These are phyloP conservation scores for Eleginops maclovinus DNA, from an alignment of 2,113 vertebrate genomes.

Conservation along the genomic window DNA sequence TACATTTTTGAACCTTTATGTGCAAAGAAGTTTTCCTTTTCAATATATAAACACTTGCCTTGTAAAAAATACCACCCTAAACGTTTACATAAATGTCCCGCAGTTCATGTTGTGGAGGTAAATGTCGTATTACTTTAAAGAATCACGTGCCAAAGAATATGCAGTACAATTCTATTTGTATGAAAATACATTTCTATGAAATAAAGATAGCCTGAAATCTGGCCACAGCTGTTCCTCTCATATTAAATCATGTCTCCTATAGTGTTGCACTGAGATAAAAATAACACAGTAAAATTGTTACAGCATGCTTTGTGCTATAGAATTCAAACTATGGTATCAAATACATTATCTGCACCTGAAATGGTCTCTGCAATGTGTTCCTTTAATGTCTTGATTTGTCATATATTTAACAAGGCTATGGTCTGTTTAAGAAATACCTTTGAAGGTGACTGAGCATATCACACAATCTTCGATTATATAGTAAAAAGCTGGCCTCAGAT, in stretches of 20 bases:
- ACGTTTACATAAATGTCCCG: not conserved
- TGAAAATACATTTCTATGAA: constrained; percentile 14
- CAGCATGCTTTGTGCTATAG: not conserved
- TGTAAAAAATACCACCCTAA: not conserved
- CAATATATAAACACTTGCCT: not conserved
- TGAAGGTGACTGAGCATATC: not conserved
- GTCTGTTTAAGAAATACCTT: constrained; percentile 19
- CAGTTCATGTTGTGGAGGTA: not conserved
- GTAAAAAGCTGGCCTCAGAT: not conserved
- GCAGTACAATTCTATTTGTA: constrained; percentile 3
- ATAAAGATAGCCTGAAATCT: constrained; percentile 5
- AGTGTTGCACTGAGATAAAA: constrained; percentile 1
- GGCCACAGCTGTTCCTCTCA: not conserved
- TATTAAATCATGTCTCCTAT: constrained; percentile 20
- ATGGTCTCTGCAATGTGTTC: not conserved
- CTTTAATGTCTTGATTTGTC: constrained; percentile 22
- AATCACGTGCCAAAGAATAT: not conserved
- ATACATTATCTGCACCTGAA: constrained; percentile 29
- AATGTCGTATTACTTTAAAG: not conserved
- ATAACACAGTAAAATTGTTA: not conserved
- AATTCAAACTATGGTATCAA: constrained; percentile 24
- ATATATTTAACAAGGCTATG: constrained; percentile 8
- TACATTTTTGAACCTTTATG: not conserved
- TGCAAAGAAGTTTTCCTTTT: not conserved
- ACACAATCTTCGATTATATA: not conserved